These are phyloP conservation scores for Pseudoips prasinana DNA, from an alignment of 2,888 invertebrate species.

Conservation along the genomic window DNA sequence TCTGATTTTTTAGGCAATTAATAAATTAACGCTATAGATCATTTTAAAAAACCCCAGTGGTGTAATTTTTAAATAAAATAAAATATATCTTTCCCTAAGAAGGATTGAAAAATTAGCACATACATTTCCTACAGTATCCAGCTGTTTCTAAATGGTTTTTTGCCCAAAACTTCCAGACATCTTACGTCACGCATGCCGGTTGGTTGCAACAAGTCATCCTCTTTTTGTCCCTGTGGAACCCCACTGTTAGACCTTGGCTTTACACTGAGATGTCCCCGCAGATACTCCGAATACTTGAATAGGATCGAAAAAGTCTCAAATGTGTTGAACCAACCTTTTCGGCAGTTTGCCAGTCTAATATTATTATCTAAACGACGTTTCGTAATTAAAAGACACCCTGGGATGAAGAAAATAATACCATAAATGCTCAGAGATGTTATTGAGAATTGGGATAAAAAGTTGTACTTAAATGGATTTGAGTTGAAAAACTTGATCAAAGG, in stretches of 20 bases:
- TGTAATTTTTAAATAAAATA: too few species aligned
- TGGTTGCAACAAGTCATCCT: constrained; percentile 32
- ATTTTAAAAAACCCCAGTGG: too few species aligned
- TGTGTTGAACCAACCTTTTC: constrained; percentile 40
- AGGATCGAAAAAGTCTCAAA: constrained; percentile 43
- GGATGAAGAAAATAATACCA: constrained; percentile 21
- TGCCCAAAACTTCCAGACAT: constrained; percentile 55
- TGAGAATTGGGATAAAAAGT: too few species aligned
- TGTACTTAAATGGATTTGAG: too few species aligned
- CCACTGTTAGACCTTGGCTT: constrained; percentile 64
- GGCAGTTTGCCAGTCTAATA: constrained; percentile 31
- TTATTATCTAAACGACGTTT: constrained; percentile 24
- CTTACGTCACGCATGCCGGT: constrained; percentile 58
- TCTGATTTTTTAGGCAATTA: too few species aligned
- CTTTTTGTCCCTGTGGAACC: constrained; percentile 58
- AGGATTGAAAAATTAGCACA: constrained; percentile 37
- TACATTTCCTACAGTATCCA: constrained; percentile 39
- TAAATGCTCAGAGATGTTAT: constrained; percentile 1
- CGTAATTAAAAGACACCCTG: constrained; percentile 31
- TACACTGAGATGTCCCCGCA: constrained; percentile 49
- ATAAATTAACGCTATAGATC: too few species aligned
- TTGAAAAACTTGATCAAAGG: too few species aligned
- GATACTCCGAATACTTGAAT: constrained; percentile 54
- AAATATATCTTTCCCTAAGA: too few species aligned
- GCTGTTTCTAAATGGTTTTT: constrained; percentile 44